Conservation (phyloP, 2,113 vertebrate species). For the Stigmatopora nigra region DNA sequence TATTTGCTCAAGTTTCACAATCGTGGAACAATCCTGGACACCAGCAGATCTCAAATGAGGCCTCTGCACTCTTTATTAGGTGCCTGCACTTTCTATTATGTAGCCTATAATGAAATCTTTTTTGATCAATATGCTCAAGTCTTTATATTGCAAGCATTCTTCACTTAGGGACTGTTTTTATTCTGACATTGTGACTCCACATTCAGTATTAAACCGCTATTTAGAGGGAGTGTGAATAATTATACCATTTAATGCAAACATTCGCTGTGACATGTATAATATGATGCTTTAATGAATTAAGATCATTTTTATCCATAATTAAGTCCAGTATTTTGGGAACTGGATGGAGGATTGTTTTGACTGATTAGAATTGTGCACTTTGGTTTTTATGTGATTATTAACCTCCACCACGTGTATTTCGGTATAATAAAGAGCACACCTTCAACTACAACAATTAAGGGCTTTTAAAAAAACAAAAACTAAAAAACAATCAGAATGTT, state of each 20-base stretch:
- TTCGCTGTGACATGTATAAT: constrained; percentile 33
- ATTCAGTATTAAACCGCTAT: constrained; percentile 22
- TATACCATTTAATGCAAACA: constrained; percentile 26
- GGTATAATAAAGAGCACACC: constrained; percentile 57
- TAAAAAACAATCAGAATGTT: constrained; percentile 70
- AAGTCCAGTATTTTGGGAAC: constrained; percentile 21
- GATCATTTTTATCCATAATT: constrained; percentile 46
- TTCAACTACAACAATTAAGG: constrained; percentile 65
- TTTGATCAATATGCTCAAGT: constrained; percentile 32
- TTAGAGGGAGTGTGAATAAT: constrained; percentile 20
- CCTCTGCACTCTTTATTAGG: constrained; percentile 47
- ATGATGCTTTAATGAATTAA: constrained; percentile 42
- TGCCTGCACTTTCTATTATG: constrained; percentile 62
- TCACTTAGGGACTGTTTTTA: constrained; percentile 20
- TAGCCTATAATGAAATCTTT: constrained; percentile 45
- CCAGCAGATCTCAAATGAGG: constrained; percentile 46
- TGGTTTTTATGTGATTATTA: constrained; percentile 51
- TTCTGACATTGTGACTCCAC: constrained; percentile 19
- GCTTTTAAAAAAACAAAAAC: constrained; percentile 56
- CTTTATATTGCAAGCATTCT: constrained; percentile 35
- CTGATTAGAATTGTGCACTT: constrained; percentile 58
- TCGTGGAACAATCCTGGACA: constrained; percentile 43
- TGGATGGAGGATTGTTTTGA: constrained; percentile 11
- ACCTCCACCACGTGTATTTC: constrained; percentile 44
- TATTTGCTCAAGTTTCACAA: constrained; percentile 31